These are phyloP conservation scores for Oreocharis arfaki DNA, from an alignment of 2,113 vertebrate species.

Conservation along the genomic window DNA sequence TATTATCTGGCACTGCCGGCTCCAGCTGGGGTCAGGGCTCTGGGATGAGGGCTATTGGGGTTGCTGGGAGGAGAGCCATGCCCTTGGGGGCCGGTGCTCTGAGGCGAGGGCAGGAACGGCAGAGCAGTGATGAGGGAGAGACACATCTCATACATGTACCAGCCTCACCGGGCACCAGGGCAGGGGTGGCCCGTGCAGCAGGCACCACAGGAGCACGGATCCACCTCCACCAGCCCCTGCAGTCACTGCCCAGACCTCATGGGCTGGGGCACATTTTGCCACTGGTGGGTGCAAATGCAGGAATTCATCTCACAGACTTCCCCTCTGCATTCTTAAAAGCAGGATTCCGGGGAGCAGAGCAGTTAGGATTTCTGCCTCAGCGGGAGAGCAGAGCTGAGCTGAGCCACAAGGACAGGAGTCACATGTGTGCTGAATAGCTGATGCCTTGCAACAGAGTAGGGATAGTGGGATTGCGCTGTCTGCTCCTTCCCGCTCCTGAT, in stretches of 20 bases:
- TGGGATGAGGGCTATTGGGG: not conserved
- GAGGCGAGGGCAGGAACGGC: not conserved
- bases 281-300: not conserved
- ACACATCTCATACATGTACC: not conserved
- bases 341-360: rapidly evolving
- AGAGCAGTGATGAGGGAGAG: not conserved
- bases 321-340: not conserved
- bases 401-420: not conserved
- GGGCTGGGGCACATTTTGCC: rapidly evolving
- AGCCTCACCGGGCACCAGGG: rapidly evolving
- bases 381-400: not conserved
- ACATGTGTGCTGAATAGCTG: not conserved
- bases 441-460: not conserved
- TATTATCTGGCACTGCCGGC: not conserved
- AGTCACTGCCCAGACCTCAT: not conserved
- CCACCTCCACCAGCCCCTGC: not conserved
- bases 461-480: not conserved
- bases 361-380: not conserved
- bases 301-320: not conserved
- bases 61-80: not conserved
- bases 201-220: rapidly evolving
- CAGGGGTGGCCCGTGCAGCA: rapidly evolving
- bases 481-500: not conserved
- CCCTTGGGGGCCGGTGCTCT: rapidly evolving
- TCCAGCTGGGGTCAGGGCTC: constrained; percentile 32